Evolutionary conservation across 2,113 vertebrate species (phyloP).

Genomic region (Oceanodroma tethys): DNA sequence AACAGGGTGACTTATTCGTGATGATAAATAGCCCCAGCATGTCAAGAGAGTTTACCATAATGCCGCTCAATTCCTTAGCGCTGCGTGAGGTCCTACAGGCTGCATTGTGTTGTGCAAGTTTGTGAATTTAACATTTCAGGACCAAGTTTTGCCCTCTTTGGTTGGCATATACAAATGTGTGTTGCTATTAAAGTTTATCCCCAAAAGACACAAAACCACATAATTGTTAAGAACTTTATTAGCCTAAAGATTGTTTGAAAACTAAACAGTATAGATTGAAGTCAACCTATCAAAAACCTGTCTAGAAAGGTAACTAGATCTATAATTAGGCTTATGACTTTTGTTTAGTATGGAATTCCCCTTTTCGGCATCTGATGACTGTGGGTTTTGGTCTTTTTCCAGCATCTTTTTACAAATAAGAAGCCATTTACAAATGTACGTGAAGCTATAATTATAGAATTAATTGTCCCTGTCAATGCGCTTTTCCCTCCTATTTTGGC

Average conservation of each 20-base stretch:
- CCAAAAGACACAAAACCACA: neutral
- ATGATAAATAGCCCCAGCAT: neutral
- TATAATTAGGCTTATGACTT: slow-evolving; percentile 2
- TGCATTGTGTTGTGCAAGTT: neutral
- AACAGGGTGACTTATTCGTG: neutral
- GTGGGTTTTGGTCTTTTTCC: slow-evolving; percentile 48
- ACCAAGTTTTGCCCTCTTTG: neutral
- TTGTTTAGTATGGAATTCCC: slow-evolving; percentile 60
- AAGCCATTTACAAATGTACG: neutral
- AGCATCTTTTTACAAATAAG: slow-evolving; percentile 46
- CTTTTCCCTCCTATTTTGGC: neutral
- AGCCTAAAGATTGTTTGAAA: slow-evolving; percentile 25
- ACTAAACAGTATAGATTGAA: slow-evolving; percentile 33
- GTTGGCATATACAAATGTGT: neutral
- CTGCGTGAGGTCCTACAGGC: neutral
- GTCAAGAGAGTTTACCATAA: neutral
- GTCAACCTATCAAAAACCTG: slow-evolving; percentile 44
- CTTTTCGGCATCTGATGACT: slow-evolving; percentile 22
- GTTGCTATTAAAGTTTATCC: neutral
- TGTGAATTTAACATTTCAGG: neutral
- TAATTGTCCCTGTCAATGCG: neutral
- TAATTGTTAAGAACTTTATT: slow-evolving; percentile 5
- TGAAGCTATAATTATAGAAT: slow-evolving; percentile 23
- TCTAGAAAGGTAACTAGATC: slow-evolving; percentile 45
- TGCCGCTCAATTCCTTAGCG: accelerated